Percentiles rank a stretch among this genome's conserved stretches.
Evolutionary conservation across 1,140 invertebrate genomes (phyloP).

Genomic region (Anthonomus grandis): DNA sequence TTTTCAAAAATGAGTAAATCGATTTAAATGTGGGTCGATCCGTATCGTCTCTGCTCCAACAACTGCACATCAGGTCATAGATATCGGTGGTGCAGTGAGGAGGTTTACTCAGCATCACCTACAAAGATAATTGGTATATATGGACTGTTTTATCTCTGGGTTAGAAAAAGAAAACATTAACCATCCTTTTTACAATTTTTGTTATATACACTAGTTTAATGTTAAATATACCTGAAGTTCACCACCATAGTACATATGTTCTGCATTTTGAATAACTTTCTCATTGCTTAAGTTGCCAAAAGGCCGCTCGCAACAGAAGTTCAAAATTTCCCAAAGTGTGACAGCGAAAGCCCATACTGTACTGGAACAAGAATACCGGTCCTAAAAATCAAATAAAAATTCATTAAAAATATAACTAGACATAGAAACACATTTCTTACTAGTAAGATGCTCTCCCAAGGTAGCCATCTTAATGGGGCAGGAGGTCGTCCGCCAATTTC

Average conservation of each 20-base stretch:
- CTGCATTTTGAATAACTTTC: slow-evolving; percentile 71
- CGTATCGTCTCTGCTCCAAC: slow-evolving; percentile 68
- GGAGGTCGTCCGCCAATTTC: slow-evolving; percentile 76
- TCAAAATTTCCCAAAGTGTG: slow-evolving; percentile 74
- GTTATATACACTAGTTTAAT: too few relatives aligned
- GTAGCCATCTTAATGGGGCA: slow-evolving; percentile 85
- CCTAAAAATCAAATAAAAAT: slow-evolving; percentile 50
- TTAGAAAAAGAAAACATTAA: too few relatives aligned
- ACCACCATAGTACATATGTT: slow-evolving; percentile 64
- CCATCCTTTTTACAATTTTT: too few relatives aligned
- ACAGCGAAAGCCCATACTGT: slow-evolving; percentile 69
- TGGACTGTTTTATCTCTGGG: too few relatives aligned
- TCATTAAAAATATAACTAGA: too few relatives aligned
- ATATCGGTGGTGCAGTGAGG: slow-evolving; percentile 71
- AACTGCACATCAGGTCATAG: slow-evolving; percentile 75
- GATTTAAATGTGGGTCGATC: slow-evolving; percentile 71
- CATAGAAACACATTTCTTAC: slow-evolving; percentile 52
- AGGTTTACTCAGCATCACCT: slow-evolving; percentile 65
- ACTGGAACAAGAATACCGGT: slow-evolving; percentile 62
- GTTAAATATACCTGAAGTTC: slow-evolving; percentile 56
- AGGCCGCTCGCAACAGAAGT: slow-evolving; percentile 68
- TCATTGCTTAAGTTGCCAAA: slow-evolving; percentile 68
- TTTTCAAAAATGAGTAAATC: slow-evolving; percentile 72
- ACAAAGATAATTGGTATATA: slow-evolving; percentile 22
- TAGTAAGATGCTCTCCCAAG: slow-evolving; percentile 77